Percentiles rank a stretch among this genome's conserved stretches.
phyloP scores from a whole-genome alignment of 2,888 invertebrate species.

The Fabriciana adippe region DNA sequence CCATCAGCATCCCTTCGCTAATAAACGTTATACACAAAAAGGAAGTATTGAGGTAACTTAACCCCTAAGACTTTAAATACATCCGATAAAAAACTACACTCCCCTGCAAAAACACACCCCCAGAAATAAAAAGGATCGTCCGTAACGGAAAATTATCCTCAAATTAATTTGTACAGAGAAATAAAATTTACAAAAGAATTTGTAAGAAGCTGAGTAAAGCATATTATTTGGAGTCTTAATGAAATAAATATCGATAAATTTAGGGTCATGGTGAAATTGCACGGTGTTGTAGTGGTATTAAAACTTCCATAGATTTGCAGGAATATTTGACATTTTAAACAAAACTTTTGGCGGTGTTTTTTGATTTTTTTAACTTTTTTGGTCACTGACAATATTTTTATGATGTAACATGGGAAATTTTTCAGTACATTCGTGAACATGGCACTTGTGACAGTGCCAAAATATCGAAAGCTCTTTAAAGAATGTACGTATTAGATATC shows the following conservation, averaged over 20 bases:
- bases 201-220: conserved; percentile 11
- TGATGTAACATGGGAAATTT: too few species aligned
- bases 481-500: too few species aligned
- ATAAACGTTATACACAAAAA: conserved; percentile 57
- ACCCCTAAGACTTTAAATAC: conserved; percentile 78
- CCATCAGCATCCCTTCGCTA: conserved; percentile 23
- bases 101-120: conserved; percentile 67
- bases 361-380: too few species aligned
- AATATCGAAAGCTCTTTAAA: too few species aligned
- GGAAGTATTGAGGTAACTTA: conserved; percentile 77
- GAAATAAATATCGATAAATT: neutral
- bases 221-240: conserved; percentile 14
- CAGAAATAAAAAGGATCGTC: conserved; percentile 65
- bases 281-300: too few species aligned
- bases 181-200: conserved; percentile 64
- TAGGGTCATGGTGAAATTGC: neutral
- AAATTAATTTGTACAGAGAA: conserved; percentile 77
- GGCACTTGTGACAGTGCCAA: too few species aligned
- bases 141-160: conserved; percentile 79
- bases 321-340: too few species aligned
- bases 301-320: too few species aligned
- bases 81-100: conserved; percentile 80
- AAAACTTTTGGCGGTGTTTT: too few species aligned
- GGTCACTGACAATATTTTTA: too few species aligned
- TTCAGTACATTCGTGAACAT: too few species aligned